phyloP scores from a whole-genome alignment of 1,140 invertebrate species.

The Choristoneura fumiferana region DNA sequence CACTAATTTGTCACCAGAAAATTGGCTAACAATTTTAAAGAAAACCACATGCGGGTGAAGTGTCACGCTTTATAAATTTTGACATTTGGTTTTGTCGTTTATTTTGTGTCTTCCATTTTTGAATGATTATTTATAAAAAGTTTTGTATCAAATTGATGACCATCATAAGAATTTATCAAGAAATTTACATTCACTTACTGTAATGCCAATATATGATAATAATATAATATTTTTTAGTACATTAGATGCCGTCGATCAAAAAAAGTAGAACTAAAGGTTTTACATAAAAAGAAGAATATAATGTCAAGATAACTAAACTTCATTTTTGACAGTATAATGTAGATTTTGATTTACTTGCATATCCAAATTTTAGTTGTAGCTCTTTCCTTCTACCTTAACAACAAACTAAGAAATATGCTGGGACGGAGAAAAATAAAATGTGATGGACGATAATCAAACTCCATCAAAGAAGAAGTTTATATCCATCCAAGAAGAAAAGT shows the following conservation, averaged over 20 bases:
- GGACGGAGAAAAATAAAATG: slow-evolving; percentile 64
- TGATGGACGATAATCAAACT: slow-evolving; percentile 70
- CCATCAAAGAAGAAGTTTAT: slow-evolving; percentile 59
- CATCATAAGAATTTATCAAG: too few relatives aligned
- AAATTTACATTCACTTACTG: too few relatives aligned
- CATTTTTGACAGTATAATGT: slow-evolving; percentile 26
- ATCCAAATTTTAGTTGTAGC: slow-evolving; percentile 43
- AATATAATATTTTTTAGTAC: too few relatives aligned
- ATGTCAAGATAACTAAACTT: background rate
- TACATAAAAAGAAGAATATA: too few relatives aligned
- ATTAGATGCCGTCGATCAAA: too few relatives aligned
- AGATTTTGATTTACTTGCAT: slow-evolving; percentile 39
- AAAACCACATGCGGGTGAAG: slow-evolving; percentile 56
- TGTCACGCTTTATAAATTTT: slow-evolving; percentile 67
- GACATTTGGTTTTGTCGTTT: slow-evolving; percentile 57
- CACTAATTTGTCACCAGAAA: slow-evolving; percentile 46
- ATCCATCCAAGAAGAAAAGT: slow-evolving; percentile 62
- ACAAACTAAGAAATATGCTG: slow-evolving; percentile 55
- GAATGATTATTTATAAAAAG: slow-evolving; percentile 33
- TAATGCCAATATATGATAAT: too few relatives aligned
- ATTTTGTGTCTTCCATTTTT: slow-evolving; percentile 60
- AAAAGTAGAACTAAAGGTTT: too few relatives aligned
- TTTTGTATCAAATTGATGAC: background rate
- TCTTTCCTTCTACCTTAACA: slow-evolving; percentile 28
- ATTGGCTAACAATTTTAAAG: slow-evolving; percentile 49